Base-by-base conservation (phyloP, 2,113 vertebrate genomes). In the Garra rufa region DNA sequence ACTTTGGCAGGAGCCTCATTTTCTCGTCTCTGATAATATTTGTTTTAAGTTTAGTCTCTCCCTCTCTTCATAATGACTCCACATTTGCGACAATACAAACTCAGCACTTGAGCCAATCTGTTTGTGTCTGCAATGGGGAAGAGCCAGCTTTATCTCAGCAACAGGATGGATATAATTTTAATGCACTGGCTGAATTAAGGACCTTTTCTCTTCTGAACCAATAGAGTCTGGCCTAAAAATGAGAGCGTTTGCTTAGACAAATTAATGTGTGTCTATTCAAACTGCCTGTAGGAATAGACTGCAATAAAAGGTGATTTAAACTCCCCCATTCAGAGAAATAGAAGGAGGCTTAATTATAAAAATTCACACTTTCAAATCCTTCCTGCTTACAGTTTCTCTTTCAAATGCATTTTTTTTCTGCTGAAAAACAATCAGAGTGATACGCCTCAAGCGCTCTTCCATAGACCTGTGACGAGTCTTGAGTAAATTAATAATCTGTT, bases 51-150 rank as follows among this genome's bases (percentile, higher is more conserved):
- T 44, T 75, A 61, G 43, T 85, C 69, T 77, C 79, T 48, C 65
- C 44, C 50, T 67, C 74, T 71, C 52, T 46, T 15, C 43, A 43
- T 88, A 90, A 90, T 90, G 26, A 81, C 77, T 90, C 78, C 65
- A 0, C 83, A 85, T 92, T 92, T 90, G 87, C 84, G 73, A 83
- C 90, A 90, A 87, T 85, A 90, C 6, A 26, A 81, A 7, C 69
- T 83, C 89, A 86, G 88, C 1, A 85, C 88, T 91, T n/a, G 87
- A 74, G 84, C 43, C n/a, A 78, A 83, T 88, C 7, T 1, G 2
- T 79, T 89, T 87, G 81, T 80, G 74, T 74, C 24, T 59, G 41
- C 70, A 46, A 63, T 55, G 61, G 76, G 55, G 30, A 44, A 38
- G 57, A 73, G 67, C 26, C 34, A 46, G 48, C 30, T 55, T 91